These are phyloP conservation scores for Acropternis orthonyx DNA, from an alignment of 2,797 vertebrate genomes.

Conservation along the genomic window DNA sequence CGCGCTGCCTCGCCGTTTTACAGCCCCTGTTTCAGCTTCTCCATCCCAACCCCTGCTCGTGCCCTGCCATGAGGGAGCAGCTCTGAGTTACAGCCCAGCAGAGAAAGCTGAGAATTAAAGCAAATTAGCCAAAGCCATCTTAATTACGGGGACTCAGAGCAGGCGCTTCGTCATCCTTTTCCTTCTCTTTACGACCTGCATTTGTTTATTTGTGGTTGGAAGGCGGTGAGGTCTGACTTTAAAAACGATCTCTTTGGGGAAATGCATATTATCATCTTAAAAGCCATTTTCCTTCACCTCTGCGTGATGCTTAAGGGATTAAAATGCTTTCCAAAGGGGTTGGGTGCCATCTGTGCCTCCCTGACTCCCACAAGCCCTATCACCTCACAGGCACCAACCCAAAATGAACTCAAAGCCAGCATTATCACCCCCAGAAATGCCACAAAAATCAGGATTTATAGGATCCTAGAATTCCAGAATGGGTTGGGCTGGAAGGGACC, in stretches of 20 bases:
- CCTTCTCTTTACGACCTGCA: neutral
- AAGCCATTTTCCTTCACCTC: neutral
- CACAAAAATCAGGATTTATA: neutral
- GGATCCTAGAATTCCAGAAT: neutral
- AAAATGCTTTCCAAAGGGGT: neutral
- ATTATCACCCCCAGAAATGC: neutral
- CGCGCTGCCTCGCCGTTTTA: neutral
- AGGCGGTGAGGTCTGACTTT: neutral
- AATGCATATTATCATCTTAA: fast-evolving
- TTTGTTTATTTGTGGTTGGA: neutral
- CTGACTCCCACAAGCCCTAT: neutral
- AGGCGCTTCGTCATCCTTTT: neutral
- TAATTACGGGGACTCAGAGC: neutral
- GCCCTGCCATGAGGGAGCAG: neutral
- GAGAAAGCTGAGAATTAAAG: neutral
- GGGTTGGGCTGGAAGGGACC: neutral
- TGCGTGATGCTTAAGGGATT: fast-evolving
- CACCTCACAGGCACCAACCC: neutral
- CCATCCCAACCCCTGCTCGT: neutral
- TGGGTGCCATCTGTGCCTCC: neutral
- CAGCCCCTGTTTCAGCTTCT: neutral
- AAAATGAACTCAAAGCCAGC: neutral
- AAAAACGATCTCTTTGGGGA: neutral
- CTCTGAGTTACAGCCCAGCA: neutral
- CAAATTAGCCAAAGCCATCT: neutral